These are phyloP conservation scores for Phymastichus coffea DNA, from an alignment of 1,140 invertebrate species.

Conservation along the genomic window DNA sequence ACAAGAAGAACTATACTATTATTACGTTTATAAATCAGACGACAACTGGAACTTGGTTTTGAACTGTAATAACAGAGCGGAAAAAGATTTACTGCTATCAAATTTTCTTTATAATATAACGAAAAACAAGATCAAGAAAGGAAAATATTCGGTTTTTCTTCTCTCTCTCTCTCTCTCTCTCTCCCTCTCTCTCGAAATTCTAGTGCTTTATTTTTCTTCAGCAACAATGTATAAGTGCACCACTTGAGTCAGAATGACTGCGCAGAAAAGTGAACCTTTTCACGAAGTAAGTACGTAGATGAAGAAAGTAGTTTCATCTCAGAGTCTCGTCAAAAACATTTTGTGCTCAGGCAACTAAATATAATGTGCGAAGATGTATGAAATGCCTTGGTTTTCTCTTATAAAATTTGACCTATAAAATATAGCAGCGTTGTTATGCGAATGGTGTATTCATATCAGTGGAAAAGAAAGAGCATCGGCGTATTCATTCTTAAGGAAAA, in stretches of 20 bases:
- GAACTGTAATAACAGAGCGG: too few relatives aligned
- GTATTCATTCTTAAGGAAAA: too few relatives aligned
- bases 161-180: too few relatives aligned
- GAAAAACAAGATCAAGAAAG: too few relatives aligned
- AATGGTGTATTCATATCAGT: not conserved
- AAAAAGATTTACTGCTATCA: too few relatives aligned
- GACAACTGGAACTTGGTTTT: too few relatives aligned
- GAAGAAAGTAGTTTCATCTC: not conserved
- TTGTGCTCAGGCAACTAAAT: too few relatives aligned
- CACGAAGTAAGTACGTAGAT: not conserved
- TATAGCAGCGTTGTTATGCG: not conserved
- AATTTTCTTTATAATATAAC: too few relatives aligned
- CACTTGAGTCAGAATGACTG: constrained; percentile 8
- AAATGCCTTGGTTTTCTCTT: too few relatives aligned
- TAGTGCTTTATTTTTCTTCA: not conserved
- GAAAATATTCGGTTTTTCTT: too few relatives aligned
- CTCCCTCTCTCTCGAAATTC: not conserved
- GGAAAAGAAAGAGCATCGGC: not conserved
- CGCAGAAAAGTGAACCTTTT: constrained; percentile 7
- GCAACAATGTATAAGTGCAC: constrained; percentile 5
- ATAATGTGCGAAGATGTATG: not conserved
- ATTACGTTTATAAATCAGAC: too few relatives aligned
- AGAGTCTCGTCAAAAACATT: constrained; percentile 9
- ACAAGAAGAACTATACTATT: too few relatives aligned
- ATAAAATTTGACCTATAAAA: not conserved